Evolutionary conservation across 1,140 invertebrate species (phyloP).

Genomic region (Sycobia sp.): DNA sequence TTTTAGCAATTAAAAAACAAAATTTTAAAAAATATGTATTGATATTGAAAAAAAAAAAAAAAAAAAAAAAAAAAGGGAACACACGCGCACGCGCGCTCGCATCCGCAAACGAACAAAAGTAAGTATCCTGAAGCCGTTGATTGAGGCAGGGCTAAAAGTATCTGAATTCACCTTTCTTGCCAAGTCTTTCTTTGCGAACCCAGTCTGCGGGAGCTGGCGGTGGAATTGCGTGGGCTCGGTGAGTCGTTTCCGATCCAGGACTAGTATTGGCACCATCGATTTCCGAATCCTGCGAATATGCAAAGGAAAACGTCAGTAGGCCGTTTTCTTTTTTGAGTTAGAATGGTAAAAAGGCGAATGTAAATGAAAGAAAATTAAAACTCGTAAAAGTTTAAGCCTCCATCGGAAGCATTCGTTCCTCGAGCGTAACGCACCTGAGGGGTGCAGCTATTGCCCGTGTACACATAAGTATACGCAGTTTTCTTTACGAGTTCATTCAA

Average conservation of each 20-base stretch:
- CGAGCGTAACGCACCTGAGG: no score
- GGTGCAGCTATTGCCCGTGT: no score
- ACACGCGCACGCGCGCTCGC: no score
- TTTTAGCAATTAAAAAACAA: slow-evolving; percentile 13
- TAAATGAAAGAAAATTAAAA: no score
- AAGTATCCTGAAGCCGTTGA: neutral
- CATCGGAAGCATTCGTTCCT: no score
- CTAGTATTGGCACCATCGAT: slow-evolving; percentile 58
- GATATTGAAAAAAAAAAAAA: neutral
- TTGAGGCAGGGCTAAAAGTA: slow-evolving; percentile 74
- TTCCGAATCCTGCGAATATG: slow-evolving; percentile 57
- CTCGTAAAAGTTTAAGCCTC: no score
- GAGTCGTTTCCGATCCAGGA: slow-evolving; percentile 58
- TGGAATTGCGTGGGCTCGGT: slow-evolving; percentile 60
- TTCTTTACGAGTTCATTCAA: no score
- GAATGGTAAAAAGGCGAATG: no score
- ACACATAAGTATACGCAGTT: no score
- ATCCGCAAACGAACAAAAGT: slow-evolving; percentile 9
- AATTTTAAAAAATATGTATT: slow-evolving; percentile 3
- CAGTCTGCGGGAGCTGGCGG: slow-evolving; percentile 73
- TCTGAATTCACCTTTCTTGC: slow-evolving; percentile 94
- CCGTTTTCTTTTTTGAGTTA: no score
- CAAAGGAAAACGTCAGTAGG: no score
- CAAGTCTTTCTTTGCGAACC: slow-evolving; percentile 84
- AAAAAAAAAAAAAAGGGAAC: no score